phyloP scores from a whole-genome alignment of 2,113 vertebrate genomes.

The Mormyrus lacerda region DNA sequence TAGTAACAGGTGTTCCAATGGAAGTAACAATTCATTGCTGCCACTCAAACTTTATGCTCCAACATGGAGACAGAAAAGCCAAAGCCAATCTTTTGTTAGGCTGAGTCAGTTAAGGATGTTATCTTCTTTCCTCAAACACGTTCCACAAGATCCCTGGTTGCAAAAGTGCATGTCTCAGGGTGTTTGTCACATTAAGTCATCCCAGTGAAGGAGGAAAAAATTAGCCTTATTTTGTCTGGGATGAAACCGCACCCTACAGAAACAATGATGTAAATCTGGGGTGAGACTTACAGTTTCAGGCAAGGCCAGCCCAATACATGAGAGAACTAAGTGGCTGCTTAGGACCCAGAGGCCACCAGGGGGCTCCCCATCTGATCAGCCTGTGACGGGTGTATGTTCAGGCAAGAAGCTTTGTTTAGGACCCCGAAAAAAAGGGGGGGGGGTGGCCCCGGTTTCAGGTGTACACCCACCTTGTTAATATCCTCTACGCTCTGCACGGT shows the following conservation, averaged over 20 bases:
- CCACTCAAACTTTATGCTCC: background rate
- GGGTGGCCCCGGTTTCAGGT: background rate
- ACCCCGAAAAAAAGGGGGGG: background rate
- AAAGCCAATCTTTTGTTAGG: background rate
- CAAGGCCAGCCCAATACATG: background rate
- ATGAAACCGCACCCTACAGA: background rate
- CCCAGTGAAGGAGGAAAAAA: background rate
- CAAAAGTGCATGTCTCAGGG: background rate
- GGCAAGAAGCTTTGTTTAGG: background rate
- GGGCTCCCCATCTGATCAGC: background rate
- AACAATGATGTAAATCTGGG: background rate
- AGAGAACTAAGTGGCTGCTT: background rate
- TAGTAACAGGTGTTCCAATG: background rate
- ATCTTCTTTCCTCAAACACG: background rate
- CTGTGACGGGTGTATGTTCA: background rate
- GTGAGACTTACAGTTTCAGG: background rate
- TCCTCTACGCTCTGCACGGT: conserved; percentile 79
- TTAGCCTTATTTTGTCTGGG: background rate
- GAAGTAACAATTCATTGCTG: background rate
- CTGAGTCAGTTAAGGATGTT: background rate
- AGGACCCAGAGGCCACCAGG: background rate
- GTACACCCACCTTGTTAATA: conserved; percentile 76
- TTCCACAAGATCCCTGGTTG: background rate
- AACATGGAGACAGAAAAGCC: background rate
- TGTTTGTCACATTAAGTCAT: background rate